Evolutionary conservation across 2,888 invertebrate genomes (phyloP).

Genomic region (Spisula solida): DNA sequence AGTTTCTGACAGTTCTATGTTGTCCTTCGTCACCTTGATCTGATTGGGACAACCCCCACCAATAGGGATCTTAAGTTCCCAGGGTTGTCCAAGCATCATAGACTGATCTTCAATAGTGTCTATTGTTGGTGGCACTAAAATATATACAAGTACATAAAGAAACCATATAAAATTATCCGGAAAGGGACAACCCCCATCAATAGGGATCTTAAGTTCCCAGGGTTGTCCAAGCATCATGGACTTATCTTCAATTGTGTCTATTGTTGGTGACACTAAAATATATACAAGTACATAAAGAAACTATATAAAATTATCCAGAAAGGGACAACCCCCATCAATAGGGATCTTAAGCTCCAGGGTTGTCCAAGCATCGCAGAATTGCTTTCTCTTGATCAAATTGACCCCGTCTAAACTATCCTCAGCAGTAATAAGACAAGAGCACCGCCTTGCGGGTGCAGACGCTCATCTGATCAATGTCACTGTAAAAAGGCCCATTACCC

Average conservation of each 20-base stretch:
- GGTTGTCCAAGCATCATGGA: constrained; percentile 97
- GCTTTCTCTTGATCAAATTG: no score
- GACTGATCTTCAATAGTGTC: constrained; percentile 95
- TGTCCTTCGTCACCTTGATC: constrained; percentile 94
- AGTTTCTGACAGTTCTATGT: constrained; percentile 89
- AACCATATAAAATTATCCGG: no score
- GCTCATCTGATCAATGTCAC: no score
- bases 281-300: not conserved
- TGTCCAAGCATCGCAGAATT: constrained; percentile 97
- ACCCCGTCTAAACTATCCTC: no score
- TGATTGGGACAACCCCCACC: constrained; percentile 98
- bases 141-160: not conserved
- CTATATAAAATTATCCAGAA: no score
- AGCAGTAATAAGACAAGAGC: no score
- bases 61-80: constrained; percentile 98
- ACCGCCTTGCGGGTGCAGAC: no score
- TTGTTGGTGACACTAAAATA: constrained; percentile 90
- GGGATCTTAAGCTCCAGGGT: constrained; percentile 99
- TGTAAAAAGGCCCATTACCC: no score
- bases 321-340: constrained; percentile 98
- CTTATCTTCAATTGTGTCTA: constrained; percentile 96
- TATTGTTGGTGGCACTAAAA: constrained; percentile 91
- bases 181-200: constrained; percentile 98
- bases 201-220: constrained; percentile 98
- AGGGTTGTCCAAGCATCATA: constrained; percentile 97